These are phyloP conservation scores for Zosterops lateralis DNA, from an alignment of 2,113 vertebrate species.

Conservation along the genomic window DNA sequence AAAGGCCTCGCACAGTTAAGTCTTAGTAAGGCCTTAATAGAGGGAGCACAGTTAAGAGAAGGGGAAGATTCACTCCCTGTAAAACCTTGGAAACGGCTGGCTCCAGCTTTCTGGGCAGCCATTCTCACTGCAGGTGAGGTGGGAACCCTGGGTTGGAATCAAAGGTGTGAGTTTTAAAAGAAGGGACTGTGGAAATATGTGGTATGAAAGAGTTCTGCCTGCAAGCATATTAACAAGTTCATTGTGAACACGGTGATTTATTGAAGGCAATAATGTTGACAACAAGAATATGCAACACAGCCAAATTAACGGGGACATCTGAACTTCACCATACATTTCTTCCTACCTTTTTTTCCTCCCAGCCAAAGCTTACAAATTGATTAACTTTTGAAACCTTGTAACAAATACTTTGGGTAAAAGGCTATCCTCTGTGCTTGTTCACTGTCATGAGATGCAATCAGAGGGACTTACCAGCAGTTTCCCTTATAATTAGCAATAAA, in stretches of 20 bases:
- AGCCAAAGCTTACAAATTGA: background rate
- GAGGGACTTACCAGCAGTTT: background rate
- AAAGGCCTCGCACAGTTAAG: background rate
- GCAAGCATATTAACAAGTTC: background rate
- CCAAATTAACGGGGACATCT: background rate
- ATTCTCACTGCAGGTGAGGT: background rate
- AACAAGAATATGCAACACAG: background rate
- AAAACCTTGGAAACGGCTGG: background rate
- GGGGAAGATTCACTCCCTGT: background rate
- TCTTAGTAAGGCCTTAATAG: background rate
- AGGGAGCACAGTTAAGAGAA: background rate
- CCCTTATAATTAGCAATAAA: background rate
- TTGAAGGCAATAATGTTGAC: background rate
- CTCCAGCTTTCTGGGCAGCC: background rate
- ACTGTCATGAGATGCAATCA: background rate
- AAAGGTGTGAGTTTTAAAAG: background rate
- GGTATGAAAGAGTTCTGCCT: background rate
- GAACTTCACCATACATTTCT: background rate
- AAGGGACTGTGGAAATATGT: background rate
- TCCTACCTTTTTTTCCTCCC: fast-evolving
- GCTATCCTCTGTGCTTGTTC: background rate
- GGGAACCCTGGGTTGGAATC: background rate
- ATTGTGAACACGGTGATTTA: background rate
- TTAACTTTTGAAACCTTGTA: background rate
- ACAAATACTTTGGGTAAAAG: background rate